Evolutionary conservation across 2,797 vertebrate genomes (phyloP), one percentile per base, ranked within the genome.

Genomic region (Lophotriccus pileatus): DNA sequence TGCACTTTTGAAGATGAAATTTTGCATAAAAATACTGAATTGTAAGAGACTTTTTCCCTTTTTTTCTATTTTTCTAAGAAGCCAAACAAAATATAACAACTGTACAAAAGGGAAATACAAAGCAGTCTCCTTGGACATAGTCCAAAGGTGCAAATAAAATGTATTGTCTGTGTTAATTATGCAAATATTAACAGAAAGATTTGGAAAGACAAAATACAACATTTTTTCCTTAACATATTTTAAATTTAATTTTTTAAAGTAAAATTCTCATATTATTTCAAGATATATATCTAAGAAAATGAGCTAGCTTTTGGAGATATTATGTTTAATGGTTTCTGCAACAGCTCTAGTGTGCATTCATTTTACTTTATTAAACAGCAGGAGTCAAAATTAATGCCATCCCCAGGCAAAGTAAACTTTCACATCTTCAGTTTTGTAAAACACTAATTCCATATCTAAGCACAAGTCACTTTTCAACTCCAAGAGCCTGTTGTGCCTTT

Each of bases 331-430:
- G 41, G 18, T 64, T 90, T 89, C 79, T 74, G 28, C 30, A 72
- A 63, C 15, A 18, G 18, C 73, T 92, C 14, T 30, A 37, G 59
- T 18, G 41, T 62, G 47, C 43, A 52, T 63, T 91, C 32, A 47
- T 49, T 59, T 72, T 74, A 68, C 34, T 47, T 53, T 74, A 79
- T 34, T 87, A 81, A 96, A 95, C n/a, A 89, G 20, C 44, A 27
- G n/a, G 60, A 76, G 18, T 36, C 68, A 91, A 85, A 93, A 62
- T 37, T 85, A 92, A 84, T 58, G 44, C 60, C 69, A 92, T 64
- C 58, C 34, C 18, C 3, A 32, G 67, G 76, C 90, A 95, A 75
- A 64, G n/a, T 66, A 92, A 94, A 96, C 67, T 68, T 95, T 30
- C 37, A 64, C 41, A 94, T 69, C 77, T 75, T 67, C 47, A 41